Evolutionary conservation across 2,797 vertebrate genomes (phyloP), one percentile per base, ranked within the genome.

Genomic region (Crenichthys baileyi): DNA sequence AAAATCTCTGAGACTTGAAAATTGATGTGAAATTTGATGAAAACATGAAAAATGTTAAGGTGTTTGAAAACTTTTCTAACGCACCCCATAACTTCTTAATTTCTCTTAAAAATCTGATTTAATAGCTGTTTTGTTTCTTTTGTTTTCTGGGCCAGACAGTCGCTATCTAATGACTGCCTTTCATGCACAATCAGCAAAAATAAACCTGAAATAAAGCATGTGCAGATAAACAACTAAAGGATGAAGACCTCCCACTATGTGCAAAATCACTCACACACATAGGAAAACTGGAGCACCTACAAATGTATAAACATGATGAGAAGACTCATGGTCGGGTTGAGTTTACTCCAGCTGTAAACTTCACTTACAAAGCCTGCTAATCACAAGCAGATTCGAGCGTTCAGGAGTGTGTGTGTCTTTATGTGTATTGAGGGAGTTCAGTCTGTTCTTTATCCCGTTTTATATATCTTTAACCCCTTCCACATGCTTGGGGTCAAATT

Each of bases 321-420:
- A 72, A 87, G 80, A 79, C 72, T 76, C 80, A 79, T 73, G 83
- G 85, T 83, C 73, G 41, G 44, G 60, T 81, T 88, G 82, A 92
- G 93, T 95, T 95, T 95, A 93, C 77, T 77, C 75, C 8, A 0
- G 63, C 61, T 79, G 71, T 93, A 94, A 94, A 95, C 93, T 92
- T 61, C 75, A 87, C 85, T 86, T 60, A 77, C 81, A 84, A 4
- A 0, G 74, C 61, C 80, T 81, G 67, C 79, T 91, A 93, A 94
- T 93, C 92, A 79, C 72, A 92, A 91, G 70, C 92, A 94, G 86
- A 86, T 70, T 78, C 1, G 0, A 71, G 58, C 58, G 56, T 70
- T 70, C 67, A 18, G 6, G 24, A 22, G 0, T 65, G 24, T 20
- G 56, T 79, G 26, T 72, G 68, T 70, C 39, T 87, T 70, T 82